A percentile compares a stretch with the other conserved stretches of the same genome.
Evolutionary conservation across 92 coral and sea anemone species (phyloP).

Genomic region (Metridium senile): DNA sequence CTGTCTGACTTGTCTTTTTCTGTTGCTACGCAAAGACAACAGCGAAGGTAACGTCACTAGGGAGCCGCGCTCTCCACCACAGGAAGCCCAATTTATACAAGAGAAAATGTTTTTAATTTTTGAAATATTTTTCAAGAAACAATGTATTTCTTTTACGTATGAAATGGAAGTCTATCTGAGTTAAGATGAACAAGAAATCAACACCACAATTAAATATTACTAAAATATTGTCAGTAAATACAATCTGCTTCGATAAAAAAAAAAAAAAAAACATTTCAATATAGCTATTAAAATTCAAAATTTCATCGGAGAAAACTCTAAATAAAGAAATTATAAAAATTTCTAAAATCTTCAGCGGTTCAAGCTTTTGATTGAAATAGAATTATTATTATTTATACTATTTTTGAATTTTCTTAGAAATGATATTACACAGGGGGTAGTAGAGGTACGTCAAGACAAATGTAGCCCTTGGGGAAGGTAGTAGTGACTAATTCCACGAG

Average conservation of each 20-base stretch:
- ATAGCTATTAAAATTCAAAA: too few species aligned
- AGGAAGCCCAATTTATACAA: constrained; percentile 19
- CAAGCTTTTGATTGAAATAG: not conserved
- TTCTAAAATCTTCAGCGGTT: not conserved
- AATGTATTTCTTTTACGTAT: too few species aligned
- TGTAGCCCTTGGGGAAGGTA: constrained; percentile 23
- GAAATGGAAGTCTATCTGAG: too few species aligned
- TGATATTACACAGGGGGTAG: not conserved
- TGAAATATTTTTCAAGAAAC: too few species aligned
- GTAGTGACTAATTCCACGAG: constrained; percentile 26
- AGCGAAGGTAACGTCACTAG: constrained; percentile 15
- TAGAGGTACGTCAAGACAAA: not conserved
- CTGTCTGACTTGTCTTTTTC: not conserved
- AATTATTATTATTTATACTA: not conserved
- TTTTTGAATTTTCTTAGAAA: too few species aligned
- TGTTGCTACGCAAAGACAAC: constrained; percentile 26
- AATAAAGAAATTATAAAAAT: not conserved
- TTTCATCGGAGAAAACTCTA: not conserved
- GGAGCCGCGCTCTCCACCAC: not conserved
- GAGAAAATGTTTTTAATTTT: too few species aligned
- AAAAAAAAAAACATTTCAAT: too few species aligned
- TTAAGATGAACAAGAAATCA: too few species aligned
- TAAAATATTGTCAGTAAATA: not conserved
- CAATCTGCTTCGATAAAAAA: too few species aligned
- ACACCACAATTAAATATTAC: too few species aligned